Evolutionary conservation across 2,113 vertebrate genomes (phyloP).

Genomic region (Ondatra zibethicus): DNA sequence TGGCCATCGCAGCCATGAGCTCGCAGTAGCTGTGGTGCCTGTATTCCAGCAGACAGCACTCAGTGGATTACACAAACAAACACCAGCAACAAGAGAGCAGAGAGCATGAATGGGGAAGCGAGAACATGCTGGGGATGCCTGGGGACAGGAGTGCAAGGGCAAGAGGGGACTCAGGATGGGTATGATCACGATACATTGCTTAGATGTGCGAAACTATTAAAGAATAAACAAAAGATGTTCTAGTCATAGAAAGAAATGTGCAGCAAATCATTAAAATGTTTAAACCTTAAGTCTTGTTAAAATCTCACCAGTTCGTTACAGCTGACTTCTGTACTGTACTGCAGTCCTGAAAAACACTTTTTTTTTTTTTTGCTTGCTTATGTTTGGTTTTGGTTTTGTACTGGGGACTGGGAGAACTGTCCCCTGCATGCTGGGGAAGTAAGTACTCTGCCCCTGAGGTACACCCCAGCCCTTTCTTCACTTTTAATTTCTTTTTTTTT

Average conservation of each 20-base stretch:
- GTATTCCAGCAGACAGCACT: not conserved
- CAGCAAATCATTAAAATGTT: not conserved
- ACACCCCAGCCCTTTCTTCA: not conserved
- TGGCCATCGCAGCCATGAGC: too few species aligned
- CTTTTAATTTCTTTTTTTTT: too few species aligned
- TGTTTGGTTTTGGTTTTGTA: not conserved
- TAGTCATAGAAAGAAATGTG: not conserved
- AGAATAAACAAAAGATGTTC: not conserved
- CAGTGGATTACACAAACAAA: not conserved
- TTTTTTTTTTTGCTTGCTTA: not conserved
- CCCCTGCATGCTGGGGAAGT: not conserved
- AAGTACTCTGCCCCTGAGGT: not conserved
- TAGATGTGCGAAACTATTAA: not conserved
- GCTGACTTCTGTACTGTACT: not conserved
- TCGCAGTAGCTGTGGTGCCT: not conserved
- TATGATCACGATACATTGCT: not conserved
- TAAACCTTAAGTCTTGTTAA: constrained; percentile 23
- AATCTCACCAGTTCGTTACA: not conserved
- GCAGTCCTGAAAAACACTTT: not conserved
- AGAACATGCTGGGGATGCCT: not conserved
- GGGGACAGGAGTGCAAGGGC: too few species aligned
- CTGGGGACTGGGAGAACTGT: not conserved
- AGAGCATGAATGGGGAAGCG: not conserved
- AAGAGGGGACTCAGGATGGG: not conserved
- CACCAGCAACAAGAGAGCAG: not conserved